phyloP scores from a whole-genome alignment of 2,888 invertebrate genomes.

The Clusia tigrina region DNA sequence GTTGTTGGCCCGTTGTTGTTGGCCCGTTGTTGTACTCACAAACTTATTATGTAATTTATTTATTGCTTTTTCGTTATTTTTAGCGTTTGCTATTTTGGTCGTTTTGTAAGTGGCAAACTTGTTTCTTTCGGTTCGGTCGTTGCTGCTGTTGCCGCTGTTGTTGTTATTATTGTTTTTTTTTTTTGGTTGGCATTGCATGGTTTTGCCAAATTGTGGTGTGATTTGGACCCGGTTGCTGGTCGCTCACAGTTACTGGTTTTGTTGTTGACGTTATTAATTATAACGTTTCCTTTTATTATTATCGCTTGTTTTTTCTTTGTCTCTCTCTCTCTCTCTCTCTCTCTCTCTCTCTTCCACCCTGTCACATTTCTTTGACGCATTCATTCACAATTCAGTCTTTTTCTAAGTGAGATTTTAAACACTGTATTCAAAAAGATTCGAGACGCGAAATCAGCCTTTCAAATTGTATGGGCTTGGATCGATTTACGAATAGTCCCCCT shows the following conservation, averaged over 20 bases:
- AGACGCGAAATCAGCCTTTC: too few species aligned
- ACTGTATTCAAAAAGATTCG: too few species aligned
- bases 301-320: background rate
- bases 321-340: too few species aligned
- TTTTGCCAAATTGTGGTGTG: slow-evolving; percentile 15
- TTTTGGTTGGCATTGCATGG: too few species aligned
- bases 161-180: too few species aligned
- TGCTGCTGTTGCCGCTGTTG: too few species aligned
- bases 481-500: too few species aligned
- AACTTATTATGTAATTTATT: background rate
- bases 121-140: background rate
- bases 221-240: background rate
- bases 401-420: too few species aligned
- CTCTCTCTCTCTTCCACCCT: too few species aligned
- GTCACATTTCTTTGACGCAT: too few species aligned
- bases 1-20: background rate
- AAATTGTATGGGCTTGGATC: too few species aligned
- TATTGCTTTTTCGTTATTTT: background rate
- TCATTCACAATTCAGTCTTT: too few species aligned
- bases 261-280: background rate
- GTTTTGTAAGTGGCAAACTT: background rate
- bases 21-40: background rate
- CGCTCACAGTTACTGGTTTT: slow-evolving; percentile 3
- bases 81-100: background rate
- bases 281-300: background rate